phyloP scores from a whole-genome alignment of 2,113 vertebrate genomes.

The Centropristis striata region DNA sequence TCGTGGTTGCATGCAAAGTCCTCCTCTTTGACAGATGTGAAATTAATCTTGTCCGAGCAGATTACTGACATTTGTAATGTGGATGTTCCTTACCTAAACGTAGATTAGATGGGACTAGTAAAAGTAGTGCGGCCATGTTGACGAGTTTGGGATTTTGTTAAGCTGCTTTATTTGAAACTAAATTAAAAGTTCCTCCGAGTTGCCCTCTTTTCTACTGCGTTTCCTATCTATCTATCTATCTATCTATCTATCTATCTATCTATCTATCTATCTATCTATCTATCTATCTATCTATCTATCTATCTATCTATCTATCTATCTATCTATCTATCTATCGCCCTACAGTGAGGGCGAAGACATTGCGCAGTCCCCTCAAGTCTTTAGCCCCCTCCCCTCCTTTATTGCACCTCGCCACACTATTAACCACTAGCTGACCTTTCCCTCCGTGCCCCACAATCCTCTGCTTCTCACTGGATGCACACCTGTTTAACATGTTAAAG shows the following conservation, averaged over 20 bases:
- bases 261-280: constrained; percentile 42
- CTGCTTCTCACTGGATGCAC: constrained; percentile 31
- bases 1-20: constrained; percentile 2
- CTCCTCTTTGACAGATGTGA: constrained; percentile 67
- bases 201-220: constrained; percentile 40
- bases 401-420: constrained; percentile 24
- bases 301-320: no score
- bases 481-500: constrained; percentile 55
- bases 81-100: constrained; percentile 51
- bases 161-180: constrained; percentile 72
- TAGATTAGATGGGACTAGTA: constrained; percentile 61
- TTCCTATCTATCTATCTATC: constrained; percentile 23
- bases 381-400: constrained; percentile 6
- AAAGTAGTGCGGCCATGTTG: constrained; percentile 62
- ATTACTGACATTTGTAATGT: constrained; percentile 58
- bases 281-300: constrained; percentile 45
- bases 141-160: constrained; percentile 69
- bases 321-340: no score
- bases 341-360: background rate
- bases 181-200: constrained; percentile 62
- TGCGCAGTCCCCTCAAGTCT: constrained; percentile 31
- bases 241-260: constrained; percentile 18
- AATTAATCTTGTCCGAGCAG: constrained; percentile 69
- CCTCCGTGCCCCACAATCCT: constrained; percentile 50
- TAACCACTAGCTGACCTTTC: constrained; percentile 67